phyloP scores from a whole-genome alignment of 2,888 invertebrate genomes.

The Ochropleura leucogaster region DNA sequence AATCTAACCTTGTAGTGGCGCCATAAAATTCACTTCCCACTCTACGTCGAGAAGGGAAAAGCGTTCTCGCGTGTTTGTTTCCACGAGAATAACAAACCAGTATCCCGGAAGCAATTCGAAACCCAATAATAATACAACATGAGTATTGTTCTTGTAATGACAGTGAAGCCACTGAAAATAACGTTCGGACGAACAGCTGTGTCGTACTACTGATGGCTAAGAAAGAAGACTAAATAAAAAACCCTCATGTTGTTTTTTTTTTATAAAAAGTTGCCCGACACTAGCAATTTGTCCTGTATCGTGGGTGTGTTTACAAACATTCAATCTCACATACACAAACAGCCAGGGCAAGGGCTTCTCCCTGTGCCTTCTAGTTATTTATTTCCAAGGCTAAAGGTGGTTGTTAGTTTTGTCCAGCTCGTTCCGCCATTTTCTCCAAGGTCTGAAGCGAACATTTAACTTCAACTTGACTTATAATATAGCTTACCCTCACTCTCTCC shows the following conservation, averaged over 20 bases:
- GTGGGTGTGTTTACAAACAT: too few species aligned
- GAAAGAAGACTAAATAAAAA: not conserved
- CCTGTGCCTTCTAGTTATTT: not conserved
- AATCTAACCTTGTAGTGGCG: not conserved
- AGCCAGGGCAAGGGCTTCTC: too few species aligned
- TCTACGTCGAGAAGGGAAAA: not conserved
- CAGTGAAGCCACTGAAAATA: not conserved
- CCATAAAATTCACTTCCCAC: not conserved
- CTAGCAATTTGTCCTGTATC: too few species aligned
- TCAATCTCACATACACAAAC: too few species aligned
- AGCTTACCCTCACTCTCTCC: slow-evolving; percentile 93
- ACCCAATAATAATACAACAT: not conserved
- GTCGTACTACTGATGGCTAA: not conserved
- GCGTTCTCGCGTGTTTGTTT: not conserved
- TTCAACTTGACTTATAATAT: slow-evolving; percentile 2
- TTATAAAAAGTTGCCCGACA: too few species aligned
- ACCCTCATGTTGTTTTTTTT: not conserved
- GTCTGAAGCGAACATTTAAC: not conserved
- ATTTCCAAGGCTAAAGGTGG: not conserved
- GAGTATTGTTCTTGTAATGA: not conserved
- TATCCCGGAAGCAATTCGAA: not conserved
- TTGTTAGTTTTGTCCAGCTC: not conserved
- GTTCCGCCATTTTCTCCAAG: rapidly evolving
- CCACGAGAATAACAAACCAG: not conserved
- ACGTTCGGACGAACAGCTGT: too few species aligned